Base-by-base conservation (phyloP, 2,888 invertebrate genomes). In the Drepana falcataria region DNA sequence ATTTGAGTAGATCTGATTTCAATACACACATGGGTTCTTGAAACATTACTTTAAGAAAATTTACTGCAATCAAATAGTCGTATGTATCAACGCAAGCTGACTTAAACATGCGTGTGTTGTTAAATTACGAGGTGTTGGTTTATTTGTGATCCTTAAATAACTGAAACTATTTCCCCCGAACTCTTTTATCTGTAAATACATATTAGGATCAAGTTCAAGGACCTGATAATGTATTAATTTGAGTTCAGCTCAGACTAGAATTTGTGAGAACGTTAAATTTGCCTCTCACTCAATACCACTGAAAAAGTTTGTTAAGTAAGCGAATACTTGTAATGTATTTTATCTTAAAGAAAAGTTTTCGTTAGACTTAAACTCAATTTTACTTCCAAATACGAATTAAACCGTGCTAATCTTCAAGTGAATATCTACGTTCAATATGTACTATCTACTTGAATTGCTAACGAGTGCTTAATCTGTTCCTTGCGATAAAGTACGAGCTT, bases 151-250 rank as follows among this genome's bases (percentile, higher is more conserved):
- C 51, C 52, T 54, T 21, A n/a, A 49, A 21, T 9, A 4, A 35
- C 37, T 35, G 21, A 37, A 35, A 49, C 37, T 35, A 49, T 58
- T 58, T 56, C 51, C n/a, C 21, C 35, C 35, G 1, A 37, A 59
- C 59, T 66, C 61, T 61, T 58, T 58, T 58, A 58, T 72, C 73
- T 82, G 77, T 78, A 77, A 75, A 80, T 82, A 80, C 65, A 63
- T 71, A 59, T 70, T 65, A 61, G 64, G 71, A 69, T 69, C 81
- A 86, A 86, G 85, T 86, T 86, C 87, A 85, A 67, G 77, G 79
- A 86, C 83, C 83, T 81, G 69, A 66, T 79, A 81, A 72, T 72
- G 71, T 53, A 48, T 58, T 53, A 55, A 62, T 51, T 21, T 21
- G 21, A 53, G 37, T 37, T 4, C 71, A 75, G 71, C 71, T 71